Evolutionary conservation across 2,888 invertebrate genomes (phyloP), one percentile per base, ranked within the genome.

Genomic region (Microplitis deprimator): DNA sequence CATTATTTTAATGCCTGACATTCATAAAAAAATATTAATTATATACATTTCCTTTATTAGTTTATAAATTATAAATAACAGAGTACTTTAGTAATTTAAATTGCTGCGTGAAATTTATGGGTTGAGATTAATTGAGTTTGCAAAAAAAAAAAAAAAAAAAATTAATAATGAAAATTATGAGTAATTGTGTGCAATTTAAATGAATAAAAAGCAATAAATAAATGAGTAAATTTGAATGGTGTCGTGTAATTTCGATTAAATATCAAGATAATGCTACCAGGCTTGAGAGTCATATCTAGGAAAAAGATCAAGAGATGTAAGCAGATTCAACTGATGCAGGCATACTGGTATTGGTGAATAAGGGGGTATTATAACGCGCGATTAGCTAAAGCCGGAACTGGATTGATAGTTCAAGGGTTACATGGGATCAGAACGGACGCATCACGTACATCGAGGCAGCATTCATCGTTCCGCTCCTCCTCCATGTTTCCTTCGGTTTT

Each of bases 321-420:
- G 65, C n/a, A 6, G 20, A 20, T 17, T n/a, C 8, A 50, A 20
- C 60, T n/a, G 10, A 10, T 13, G 50, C n/a, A 73, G n/a, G 17
- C 20, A 6, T 38, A 39, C 38, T 29, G 39, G 29, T 38, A 17
- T 73, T 50, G 64, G 75, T 71, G 75, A 81, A 81, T 80, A 79
- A 62, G 74, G 77, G 69, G 75, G 73, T 79, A 79, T 80, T 82
- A 81, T 79, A 80, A 80, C 75, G 77, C 71, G 70, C 76, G 83
- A 85, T 84, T 85, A 85, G 80, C 80, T 82, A 79, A 82, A 83
- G 80, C 81, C 85, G 82, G 82, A 84, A 85, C 84, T 82, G 69
- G 77, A 74, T 78, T 76, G 77, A 79, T 83, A 81, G 82, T 83
- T 82, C 82, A 82, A 82, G 82, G 82, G 83, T 83, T 82, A 65